Conservation (phyloP, 2,797 vertebrate species). For the Chanos chanos region DNA sequence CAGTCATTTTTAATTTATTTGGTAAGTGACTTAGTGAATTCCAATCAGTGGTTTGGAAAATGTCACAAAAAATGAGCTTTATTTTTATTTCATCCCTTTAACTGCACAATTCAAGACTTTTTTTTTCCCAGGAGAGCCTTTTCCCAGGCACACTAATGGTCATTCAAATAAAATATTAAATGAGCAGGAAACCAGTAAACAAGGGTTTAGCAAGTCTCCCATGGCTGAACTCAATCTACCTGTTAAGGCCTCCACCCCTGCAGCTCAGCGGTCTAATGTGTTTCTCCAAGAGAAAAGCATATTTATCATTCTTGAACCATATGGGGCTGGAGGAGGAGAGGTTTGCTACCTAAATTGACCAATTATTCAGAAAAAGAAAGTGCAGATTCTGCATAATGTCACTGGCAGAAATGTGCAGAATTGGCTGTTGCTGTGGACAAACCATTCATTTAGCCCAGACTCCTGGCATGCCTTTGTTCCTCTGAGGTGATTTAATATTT, state of each 20-base stretch:
- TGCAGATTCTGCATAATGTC: slow-evolving; percentile 66
- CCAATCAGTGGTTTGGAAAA: too few species aligned
- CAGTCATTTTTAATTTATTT: too few species aligned
- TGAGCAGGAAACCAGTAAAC: slow-evolving; percentile 42
- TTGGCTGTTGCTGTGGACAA: slow-evolving; percentile 40
- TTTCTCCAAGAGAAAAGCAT: slow-evolving; percentile 52
- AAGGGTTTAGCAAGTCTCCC: slow-evolving; percentile 32
- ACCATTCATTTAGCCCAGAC: slow-evolving; percentile 37
- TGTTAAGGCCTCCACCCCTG: slow-evolving; percentile 35
- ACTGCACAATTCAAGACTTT: slow-evolving; percentile 9
- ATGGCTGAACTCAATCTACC: slow-evolving; percentile 41
- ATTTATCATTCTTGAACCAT: slow-evolving; percentile 62
- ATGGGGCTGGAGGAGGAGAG: too few species aligned
- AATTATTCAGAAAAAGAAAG: slow-evolving; percentile 66
- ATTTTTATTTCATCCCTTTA: slow-evolving; percentile 15
- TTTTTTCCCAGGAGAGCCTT: background rate
- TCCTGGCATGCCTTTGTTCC: slow-evolving; percentile 43
- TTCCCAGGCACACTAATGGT: slow-evolving; percentile 17
- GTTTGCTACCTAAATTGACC: slow-evolving; percentile 68
- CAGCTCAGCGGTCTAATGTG: slow-evolving; percentile 48
- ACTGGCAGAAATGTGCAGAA: slow-evolving; percentile 50
- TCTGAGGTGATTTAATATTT: slow-evolving; percentile 55
- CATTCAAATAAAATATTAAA: slow-evolving; percentile 46
- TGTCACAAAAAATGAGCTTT: background rate
- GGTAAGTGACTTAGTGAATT: too few species aligned